Base-by-base conservation (phyloP, 2,113 vertebrate species). In the Pogonocichla stellata region DNA sequence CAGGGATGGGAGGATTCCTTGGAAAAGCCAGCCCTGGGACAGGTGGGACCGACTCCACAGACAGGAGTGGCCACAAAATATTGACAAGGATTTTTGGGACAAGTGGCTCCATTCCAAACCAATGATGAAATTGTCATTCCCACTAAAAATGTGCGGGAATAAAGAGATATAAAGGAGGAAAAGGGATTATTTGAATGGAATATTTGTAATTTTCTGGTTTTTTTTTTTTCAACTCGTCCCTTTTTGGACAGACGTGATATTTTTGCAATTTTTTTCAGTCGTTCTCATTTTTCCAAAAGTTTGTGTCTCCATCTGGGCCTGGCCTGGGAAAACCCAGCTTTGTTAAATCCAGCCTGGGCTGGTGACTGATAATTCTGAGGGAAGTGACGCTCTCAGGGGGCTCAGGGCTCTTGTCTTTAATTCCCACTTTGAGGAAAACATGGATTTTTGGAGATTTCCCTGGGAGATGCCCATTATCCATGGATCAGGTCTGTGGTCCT, bases 391-490 rank as follows among this genome's bases (percentile, higher is more conserved):
- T 50, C 48, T 50, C 14, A 9, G 50, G 8, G 50, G 50, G 25
- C 50, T 70, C 29, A 0, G 47, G 56, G 51, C 24, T 38, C 40
- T 19, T 42, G 23, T 18, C 33, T 80, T 47, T 12, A 17, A 28
- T 23, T 36, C 36, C 6, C 9, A 1, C 4, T 13, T 4, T 0
- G 14, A 16, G 14, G 9, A 7, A n/a, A 56, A 42, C 1, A 1
- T 1, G 56, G 38, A 51, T 74, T 50, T 83, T 33, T 25, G 23
- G 56, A 34, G 62, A 0, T 18, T 36, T 57, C n/a, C 14, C 47
- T 51, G 26, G 29, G 71, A 17, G 4, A 22, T 12, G 1, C 33
- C 50, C 24, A 0, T 8, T 22, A 25, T 4, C 5, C 22, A 0
- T 2, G 14, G 25, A 3, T 1, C 3, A 29, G 8, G 9, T 3